A percentile compares a stretch with the other conserved stretches of the same genome.
These are phyloP conservation scores for Athene cunicularia DNA, from an alignment of 2,113 vertebrate genomes.

Conservation along the genomic window DNA sequence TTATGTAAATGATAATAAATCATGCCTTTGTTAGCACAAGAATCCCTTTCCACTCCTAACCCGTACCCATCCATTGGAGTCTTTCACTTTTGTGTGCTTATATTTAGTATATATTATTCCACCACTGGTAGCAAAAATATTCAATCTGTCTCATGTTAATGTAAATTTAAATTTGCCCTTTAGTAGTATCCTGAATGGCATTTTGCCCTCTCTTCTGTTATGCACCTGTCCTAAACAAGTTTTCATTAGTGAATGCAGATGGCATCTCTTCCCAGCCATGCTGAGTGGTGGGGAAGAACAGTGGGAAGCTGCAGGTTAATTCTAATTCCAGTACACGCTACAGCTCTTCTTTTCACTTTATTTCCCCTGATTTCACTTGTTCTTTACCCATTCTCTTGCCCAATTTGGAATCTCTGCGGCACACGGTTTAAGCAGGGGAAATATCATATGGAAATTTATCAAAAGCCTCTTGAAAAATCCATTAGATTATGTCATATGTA, in stretches of 20 bases:
- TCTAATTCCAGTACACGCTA: neutral
- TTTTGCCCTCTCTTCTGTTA: conserved; percentile 3
- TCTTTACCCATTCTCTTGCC: neutral
- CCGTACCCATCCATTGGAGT: neutral
- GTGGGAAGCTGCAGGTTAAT: conserved; percentile 35
- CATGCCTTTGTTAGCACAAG: conserved; percentile 47
- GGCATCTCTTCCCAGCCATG: conserved; percentile 18
- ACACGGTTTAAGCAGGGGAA: conserved; percentile 10
- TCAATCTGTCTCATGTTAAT: conserved; percentile 2
- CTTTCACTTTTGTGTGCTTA: neutral
- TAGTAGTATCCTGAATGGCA: conserved; percentile 29
- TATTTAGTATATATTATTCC: neutral
- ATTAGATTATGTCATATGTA: conserved; percentile 42
- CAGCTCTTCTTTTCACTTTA: neutral
- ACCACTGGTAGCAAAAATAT: conserved; percentile 9
- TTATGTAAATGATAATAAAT: conserved; percentile 53
- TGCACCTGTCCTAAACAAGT: conserved; percentile 58
- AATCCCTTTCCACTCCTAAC: neutral
- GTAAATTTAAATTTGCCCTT: conserved; percentile 35
- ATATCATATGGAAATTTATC: conserved; percentile 48
- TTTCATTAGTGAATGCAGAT: conserved; percentile 64
- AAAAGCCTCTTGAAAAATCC: conserved; percentile 62
- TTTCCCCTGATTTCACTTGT: neutral
- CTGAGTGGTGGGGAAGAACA: neutral
- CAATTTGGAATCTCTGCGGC: neutral